phyloP scores from a whole-genome alignment of 2,113 vertebrate genomes.

The Rhagologus leucostigma region DNA sequence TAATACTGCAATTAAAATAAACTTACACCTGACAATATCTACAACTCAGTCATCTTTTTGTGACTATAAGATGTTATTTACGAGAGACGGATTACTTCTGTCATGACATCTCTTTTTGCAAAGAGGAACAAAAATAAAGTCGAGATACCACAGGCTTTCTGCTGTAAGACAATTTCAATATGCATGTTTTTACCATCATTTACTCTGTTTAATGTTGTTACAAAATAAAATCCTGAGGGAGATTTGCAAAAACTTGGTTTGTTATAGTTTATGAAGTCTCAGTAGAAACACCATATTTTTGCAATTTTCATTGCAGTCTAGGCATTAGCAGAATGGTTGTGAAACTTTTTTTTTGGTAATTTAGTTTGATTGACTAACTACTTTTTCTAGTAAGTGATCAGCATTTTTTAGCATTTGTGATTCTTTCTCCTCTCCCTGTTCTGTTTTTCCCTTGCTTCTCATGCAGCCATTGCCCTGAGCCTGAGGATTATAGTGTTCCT shows the following conservation, averaged over 20 bases:
- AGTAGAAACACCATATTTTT: not conserved
- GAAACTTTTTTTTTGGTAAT: not conserved
- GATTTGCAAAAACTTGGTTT: not conserved
- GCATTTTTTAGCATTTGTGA: slow-evolving; percentile 21
- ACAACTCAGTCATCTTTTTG: not conserved
- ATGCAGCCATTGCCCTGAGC: slow-evolving; percentile 89
- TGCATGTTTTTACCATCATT: not conserved
- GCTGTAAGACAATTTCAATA: not conserved
- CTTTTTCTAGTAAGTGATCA: not conserved
- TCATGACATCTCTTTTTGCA: not conserved
- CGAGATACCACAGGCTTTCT: not conserved
- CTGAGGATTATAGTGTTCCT: slow-evolving; percentile 90
- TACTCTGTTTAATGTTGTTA: not conserved
- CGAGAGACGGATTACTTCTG: not conserved
- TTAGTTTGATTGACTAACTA: not conserved
- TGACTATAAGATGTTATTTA: not conserved
- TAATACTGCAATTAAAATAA: not conserved
- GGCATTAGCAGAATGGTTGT: not conserved
- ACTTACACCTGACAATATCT: not conserved
- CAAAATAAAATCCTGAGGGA: not conserved
- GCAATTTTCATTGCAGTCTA: not conserved
- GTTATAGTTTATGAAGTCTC: not conserved
- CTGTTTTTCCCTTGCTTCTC: slow-evolving; percentile 65
- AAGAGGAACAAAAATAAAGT: not conserved
- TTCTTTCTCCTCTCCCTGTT: slow-evolving; percentile 61